A percentile compares a stretch with the other conserved stretches of the same genome.
These are phyloP conservation scores for Xanthostigma xanthostigma DNA, from an alignment of 2,888 invertebrate species.

Conservation along the genomic window DNA sequence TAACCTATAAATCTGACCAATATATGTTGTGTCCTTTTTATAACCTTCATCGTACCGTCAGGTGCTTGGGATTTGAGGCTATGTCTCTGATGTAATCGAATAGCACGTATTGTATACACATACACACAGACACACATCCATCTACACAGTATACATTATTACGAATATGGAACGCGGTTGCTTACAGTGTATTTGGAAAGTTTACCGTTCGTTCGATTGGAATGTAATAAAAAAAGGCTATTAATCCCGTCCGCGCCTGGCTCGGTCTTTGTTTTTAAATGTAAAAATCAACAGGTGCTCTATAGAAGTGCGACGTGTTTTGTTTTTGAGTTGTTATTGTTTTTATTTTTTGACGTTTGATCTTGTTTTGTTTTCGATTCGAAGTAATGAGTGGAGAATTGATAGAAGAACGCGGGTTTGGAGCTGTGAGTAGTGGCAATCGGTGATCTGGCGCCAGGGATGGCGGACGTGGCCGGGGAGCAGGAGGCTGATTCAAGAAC, in stretches of 20 bases:
- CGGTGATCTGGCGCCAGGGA: slow-evolving; percentile 8
- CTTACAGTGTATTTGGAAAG: slow-evolving; percentile 1
- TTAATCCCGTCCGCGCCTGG: too few species aligned
- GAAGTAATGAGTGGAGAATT: slow-evolving; percentile 7
- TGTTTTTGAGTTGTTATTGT: neutral
- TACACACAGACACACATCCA: too few species aligned
- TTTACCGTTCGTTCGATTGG: neutral
- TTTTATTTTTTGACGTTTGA: neutral
- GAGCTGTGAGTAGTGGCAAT: neutral
- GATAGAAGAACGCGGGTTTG: neutral
- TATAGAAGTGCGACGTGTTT: too few species aligned
- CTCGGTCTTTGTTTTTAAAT: too few species aligned
- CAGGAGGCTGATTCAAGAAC: slow-evolving; percentile 27
- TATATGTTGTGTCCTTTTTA: too few species aligned
- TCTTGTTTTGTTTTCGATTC: neutral
- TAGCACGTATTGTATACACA: too few species aligned
- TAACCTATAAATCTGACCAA: too few species aligned
- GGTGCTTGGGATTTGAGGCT: too few species aligned
- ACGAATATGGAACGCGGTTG: neutral
- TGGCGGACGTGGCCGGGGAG: slow-evolving; percentile 22
- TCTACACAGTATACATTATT: too few species aligned
- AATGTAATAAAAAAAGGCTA: neutral
- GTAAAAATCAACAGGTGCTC: too few species aligned
- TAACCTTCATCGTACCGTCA: too few species aligned
- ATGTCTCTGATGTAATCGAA: too few species aligned